Percentiles rank a stretch among this genome's conserved stretches.
Evolutionary conservation across 2,797 vertebrate genomes (phyloP).

Genomic region (Sebastiscus tertius): DNA sequence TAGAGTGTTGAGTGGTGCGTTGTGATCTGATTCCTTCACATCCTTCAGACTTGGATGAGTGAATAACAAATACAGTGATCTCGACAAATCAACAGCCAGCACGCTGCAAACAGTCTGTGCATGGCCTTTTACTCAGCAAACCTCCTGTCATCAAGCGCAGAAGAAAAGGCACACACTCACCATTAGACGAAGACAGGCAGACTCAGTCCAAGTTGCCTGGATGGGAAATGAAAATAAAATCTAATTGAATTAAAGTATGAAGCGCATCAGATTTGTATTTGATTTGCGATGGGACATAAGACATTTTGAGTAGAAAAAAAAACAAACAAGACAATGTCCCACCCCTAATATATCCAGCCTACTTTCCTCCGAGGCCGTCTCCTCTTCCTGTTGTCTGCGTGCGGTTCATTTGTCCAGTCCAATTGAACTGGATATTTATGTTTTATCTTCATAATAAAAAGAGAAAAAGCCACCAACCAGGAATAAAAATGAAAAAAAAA

Average conservation of each 20-base stretch:
- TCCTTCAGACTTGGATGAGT: background rate
- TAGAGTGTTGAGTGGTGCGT: background rate
- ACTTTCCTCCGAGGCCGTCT: background rate
- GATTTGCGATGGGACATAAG: background rate
- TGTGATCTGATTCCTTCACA: background rate
- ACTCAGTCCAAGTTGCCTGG: background rate
- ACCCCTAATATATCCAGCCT: background rate
- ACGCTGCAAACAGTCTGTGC: slow-evolving; percentile 19
- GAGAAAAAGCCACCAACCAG: background rate
- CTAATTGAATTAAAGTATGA: background rate
- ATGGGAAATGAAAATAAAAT: background rate
- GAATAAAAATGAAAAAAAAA: background rate
- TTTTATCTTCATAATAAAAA: background rate
- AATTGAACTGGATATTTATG: background rate
- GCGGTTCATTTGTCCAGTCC: background rate
- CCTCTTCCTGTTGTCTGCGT: background rate
- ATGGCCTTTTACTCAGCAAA: background rate
- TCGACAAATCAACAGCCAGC: background rate
- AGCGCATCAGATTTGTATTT: background rate
- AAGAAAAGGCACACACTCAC: slow-evolving; percentile 10
- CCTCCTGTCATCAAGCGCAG: background rate
- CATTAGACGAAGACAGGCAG: slow-evolving; percentile 10
- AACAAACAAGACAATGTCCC: background rate
- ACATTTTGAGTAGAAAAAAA: background rate
- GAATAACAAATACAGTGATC: slow-evolving; percentile 19